Base-by-base conservation (phyloP, 2,113 vertebrate species). In the Pseudopipra pipra region DNA sequence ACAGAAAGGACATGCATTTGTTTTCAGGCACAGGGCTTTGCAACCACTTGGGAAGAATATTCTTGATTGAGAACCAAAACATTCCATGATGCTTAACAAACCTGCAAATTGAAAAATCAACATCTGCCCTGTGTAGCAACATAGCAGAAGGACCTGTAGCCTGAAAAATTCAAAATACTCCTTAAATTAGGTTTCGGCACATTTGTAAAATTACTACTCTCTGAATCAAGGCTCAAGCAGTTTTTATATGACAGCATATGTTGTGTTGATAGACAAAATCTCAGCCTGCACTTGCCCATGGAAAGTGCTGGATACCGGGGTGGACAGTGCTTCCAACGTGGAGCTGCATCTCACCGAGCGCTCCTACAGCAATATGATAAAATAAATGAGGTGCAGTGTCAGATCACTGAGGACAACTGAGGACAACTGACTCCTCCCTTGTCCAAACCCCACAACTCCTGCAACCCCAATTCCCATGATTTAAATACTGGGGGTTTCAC, bases 21-120 rank as follows among this genome's bases (percentile, higher is more conserved):
- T 98, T 98, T 98, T 97, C 96, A 97, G 97, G 97, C 93, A 17
- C 43, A 96, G 96, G 97, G 97, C 97, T 98, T 97, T 85, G 96
- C 97, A 97, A 96, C 97, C 98, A 98, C 98, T 97, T 98, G 98
- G 98, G 98, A 98, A 98, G 97, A 98, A 98, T 98, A 98, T 98
- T 98, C 97, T 98, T 98, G 98, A 98, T 98, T 98, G 98, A 98
- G 98, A 98, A 98, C 95, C 97, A 98, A 98, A 98, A 98, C 97
- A 98, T 98, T 98, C 97, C 97, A 97, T 98, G 98, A 97, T 98
- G 98, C 97, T 98, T 98, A 98, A 98, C 98, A 98, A 98, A 98
- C 98, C 98, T 98, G 98, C 97, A 98, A 98, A 98, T 98, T 98
- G 98, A 98, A 98, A 98, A 98, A 98, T 98, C 98, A 98, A 97